phyloP scores from a whole-genome alignment of 2,113 vertebrate species.

The Vidua chalybeata region DNA sequence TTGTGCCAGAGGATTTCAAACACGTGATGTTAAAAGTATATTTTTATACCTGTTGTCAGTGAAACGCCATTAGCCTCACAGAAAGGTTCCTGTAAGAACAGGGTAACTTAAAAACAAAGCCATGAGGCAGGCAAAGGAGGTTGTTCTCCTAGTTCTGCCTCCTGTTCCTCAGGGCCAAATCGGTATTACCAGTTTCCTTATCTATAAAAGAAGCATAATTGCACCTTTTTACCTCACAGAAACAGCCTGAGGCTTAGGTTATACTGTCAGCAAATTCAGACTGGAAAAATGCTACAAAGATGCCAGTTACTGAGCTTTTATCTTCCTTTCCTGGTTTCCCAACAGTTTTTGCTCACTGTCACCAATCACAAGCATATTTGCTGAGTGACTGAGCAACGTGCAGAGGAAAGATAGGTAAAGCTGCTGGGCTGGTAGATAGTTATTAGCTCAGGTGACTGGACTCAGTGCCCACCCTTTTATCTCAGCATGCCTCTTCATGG shows the following conservation, averaged over 20 bases:
- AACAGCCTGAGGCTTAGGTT: neutral
- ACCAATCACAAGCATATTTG: neutral
- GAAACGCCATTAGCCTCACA: neutral
- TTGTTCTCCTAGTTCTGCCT: neutral
- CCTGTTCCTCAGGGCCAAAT: neutral
- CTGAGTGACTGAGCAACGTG: neutral
- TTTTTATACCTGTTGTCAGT: slow-evolving; percentile 1
- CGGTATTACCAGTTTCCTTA: neutral
- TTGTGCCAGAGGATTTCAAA: slow-evolving; percentile 3
- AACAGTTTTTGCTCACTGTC: neutral
- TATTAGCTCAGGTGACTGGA: neutral
- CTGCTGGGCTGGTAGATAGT: neutral
- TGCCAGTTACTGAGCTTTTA: neutral
- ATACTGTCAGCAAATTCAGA: neutral
- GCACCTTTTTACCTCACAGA: neutral
- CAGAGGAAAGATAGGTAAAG: neutral
- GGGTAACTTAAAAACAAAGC: neutral
- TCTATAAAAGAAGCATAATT: neutral
- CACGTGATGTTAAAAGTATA: neutral
- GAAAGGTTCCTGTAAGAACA: neutral
- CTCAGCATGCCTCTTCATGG: rapidly evolving
- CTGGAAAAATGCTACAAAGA: neutral
- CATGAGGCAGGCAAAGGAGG: neutral
- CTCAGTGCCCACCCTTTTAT: neutral
- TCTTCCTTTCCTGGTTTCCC: neutral